phyloP scores from a whole-genome alignment of 2,888 invertebrate genomes.

The Blastobasis lacticolella region DNA sequence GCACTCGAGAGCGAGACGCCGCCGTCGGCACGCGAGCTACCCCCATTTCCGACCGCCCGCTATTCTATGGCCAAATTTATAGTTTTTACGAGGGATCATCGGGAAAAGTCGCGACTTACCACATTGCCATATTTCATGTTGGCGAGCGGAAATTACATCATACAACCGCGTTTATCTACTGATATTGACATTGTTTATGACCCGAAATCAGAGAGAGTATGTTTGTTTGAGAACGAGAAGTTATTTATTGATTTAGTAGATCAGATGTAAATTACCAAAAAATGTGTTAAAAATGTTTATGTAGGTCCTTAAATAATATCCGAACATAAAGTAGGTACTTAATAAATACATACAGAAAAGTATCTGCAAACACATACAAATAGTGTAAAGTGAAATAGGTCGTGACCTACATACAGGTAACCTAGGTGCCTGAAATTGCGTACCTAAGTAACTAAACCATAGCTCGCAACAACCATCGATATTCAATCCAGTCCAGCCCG shows the following conservation, averaged over 20 bases:
- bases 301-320: too few species aligned
- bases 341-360: neutral
- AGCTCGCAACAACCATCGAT: too few species aligned
- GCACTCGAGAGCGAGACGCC: conserved; percentile 22
- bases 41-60: conserved; percentile 47
- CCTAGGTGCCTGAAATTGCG: too few species aligned
- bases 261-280: too few species aligned
- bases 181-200: conserved; percentile 19
- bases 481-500: too few species aligned
- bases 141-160: conserved; percentile 60
- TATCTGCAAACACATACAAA: neutral
- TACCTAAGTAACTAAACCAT: too few species aligned
- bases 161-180: conserved; percentile 46
- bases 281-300: too few species aligned
- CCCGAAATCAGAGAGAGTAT: neutral
- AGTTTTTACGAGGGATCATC: conserved; percentile 70
- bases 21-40: conserved; percentile 36
- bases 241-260: too few species aligned
- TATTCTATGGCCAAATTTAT: conserved; percentile 58
- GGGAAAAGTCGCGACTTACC: conserved; percentile 56
- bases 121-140: conserved; percentile 65
- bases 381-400: neutral
- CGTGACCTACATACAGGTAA: too few species aligned
- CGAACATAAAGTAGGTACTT: too few species aligned
- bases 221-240: too few species aligned